Evolutionary conservation across 2,113 vertebrate genomes (phyloP).

Genomic region (Pipra filicauda): DNA sequence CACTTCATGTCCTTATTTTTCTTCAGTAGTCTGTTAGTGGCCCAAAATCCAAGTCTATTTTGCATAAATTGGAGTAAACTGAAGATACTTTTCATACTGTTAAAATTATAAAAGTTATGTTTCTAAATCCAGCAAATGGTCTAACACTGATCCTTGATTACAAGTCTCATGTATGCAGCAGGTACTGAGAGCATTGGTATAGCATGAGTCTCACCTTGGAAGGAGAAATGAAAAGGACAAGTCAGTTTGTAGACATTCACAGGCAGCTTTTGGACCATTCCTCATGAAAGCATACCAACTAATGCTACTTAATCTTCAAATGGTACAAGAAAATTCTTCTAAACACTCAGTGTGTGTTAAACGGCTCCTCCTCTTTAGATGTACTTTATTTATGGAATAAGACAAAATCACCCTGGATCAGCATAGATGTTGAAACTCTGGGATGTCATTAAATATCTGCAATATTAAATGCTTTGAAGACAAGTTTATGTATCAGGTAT

Average conservation of each 20-base stretch:
- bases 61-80: neutral
- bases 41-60: neutral
- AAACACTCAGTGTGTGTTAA: neutral
- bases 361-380: neutral
- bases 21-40: neutral
- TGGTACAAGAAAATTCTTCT: neutral
- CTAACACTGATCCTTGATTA: neutral
- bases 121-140: neutral
- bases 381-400: neutral
- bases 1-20: neutral
- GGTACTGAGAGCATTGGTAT: neutral
- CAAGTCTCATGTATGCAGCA: neutral
- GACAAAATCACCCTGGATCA: neutral
- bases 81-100: neutral
- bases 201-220: neutral
- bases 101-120: accelerated
- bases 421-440: neutral
- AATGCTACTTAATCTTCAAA: neutral
- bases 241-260: neutral
- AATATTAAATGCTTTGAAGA: neutral
- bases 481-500: neutral
- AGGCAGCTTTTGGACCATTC: neutral
- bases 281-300: neutral
- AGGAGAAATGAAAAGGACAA: neutral
- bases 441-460: neutral